Evolutionary conservation across 2,888 invertebrate genomes (phyloP), one percentile per base, ranked within the genome.

Genomic region (Hedya salicella): DNA sequence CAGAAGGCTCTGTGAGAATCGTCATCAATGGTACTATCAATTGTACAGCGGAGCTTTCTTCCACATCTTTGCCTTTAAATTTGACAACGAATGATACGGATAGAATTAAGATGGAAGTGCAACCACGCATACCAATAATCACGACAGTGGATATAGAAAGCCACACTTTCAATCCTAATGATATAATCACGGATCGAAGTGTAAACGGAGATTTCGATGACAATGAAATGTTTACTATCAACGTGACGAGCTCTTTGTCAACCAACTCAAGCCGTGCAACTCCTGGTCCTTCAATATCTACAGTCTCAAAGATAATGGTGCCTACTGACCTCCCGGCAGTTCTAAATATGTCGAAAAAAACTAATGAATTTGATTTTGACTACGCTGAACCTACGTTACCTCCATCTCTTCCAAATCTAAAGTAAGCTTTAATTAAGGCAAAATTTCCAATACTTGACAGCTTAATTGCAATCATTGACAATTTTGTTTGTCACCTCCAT

Each of bases 341-440:
- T 82, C 63, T 93, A 80, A 88, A 93, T 85, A 72, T 87, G 88
- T 93, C 88, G 68, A 93, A 90, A 76, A 94, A 93, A 74, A 93
- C 91, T 0, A 94, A 94, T 71, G 93, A 94, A 71, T 94, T 94
- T 71, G 95, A 95, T 73, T 95, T 95, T 75, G 96, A 96, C 77
- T 96, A 95, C 76, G 93, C 91, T 57, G 94, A 95, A 71, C 95
- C 95, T 0, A 95, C 96, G 0, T 80, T 97, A 63, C 97, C 96
- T 1, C 97, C 97, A n/a, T 96, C 96, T 9, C 83, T 97, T 63
- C 97, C 97, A 0, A 97, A 97, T 85, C 90, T 97, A 56, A 95
- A 95, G 95, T 95, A 90, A 91, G 87, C 78, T 46, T 11, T 11
- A 42, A 2, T 13, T 42, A n/a, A n/a, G n/a, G n/a, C n/a, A n/a